Evolutionary conservation across 1,140 invertebrate genomes (phyloP).

Genomic region (Chymomyza costata): DNA sequence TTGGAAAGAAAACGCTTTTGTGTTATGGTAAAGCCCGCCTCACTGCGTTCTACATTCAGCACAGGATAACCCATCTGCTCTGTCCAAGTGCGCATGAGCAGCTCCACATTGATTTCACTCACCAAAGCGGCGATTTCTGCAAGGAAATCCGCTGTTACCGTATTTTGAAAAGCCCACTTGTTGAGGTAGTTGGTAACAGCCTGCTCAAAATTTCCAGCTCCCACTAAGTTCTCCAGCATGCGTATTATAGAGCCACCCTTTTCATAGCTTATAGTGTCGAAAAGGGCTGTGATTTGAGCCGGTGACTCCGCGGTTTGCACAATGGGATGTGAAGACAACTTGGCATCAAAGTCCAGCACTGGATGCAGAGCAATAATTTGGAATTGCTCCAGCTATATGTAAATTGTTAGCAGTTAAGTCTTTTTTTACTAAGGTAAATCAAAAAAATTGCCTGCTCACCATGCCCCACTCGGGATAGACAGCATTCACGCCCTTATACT

Average conservation of each 20-base stretch:
- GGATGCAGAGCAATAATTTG: conserved; percentile 82
- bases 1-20: conserved; percentile 86
- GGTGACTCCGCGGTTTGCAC: conserved; percentile 88
- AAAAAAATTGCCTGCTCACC: conserved; percentile 76
- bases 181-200: conserved; percentile 86
- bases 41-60: conserved; percentile 78
- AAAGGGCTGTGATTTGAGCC: conserved; percentile 93
- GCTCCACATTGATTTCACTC: conserved; percentile 76
- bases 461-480: conserved; percentile 89
- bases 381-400: conserved; percentile 81
- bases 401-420: conserved; percentile 22
- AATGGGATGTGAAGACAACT: conserved; percentile 91
- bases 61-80: conserved; percentile 94
- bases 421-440: conserved; percentile 36
- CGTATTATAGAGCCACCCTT: conserved; percentile 93
- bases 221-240: conserved; percentile 92
- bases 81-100: conserved; percentile 95
- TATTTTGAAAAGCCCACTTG: conserved; percentile 83
- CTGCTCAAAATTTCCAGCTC: conserved; percentile 83
- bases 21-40: conserved; percentile 78
- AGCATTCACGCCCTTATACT: conserved; percentile 84
- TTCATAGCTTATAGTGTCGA: conserved; percentile 93
- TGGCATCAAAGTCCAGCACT: conserved; percentile 86
- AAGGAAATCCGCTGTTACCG: conserved; percentile 87
- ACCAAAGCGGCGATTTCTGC: conserved; percentile 77